phyloP scores from a whole-genome alignment of 2,113 vertebrate genomes.

The Delphinus delphis region DNA sequence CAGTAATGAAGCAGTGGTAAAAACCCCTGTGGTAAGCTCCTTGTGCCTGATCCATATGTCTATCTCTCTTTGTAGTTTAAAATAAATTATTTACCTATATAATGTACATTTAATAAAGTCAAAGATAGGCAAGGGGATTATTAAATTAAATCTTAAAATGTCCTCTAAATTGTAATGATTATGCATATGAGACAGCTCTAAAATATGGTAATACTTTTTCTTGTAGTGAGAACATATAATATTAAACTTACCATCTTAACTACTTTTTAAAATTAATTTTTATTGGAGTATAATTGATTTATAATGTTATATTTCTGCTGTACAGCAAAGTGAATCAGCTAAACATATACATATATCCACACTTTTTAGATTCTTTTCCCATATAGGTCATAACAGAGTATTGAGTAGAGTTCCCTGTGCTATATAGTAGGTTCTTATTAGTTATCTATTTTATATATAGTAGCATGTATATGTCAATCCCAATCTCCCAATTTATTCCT shows the following conservation, averaged over 20 bases:
- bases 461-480: no score
- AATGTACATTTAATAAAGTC: neutral
- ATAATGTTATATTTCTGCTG: no score
- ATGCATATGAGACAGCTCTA: neutral
- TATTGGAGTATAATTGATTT: no score
- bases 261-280: neutral
- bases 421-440: no score
- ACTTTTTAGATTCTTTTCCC: no score
- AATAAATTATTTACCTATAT: neutral
- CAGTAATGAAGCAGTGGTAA: neutral
- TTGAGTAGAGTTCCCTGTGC: no score
- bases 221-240: neutral
- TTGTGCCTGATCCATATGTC: neutral
- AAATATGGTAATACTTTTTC: neutral
- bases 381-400: no score
- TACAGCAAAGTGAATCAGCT: no score
- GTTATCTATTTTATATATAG: no score
- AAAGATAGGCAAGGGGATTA: neutral
- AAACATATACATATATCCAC: no score
- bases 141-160: neutral
- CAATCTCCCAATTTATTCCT: no score
- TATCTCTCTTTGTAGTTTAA: neutral
- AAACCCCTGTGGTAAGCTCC: neutral
- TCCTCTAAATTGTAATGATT: neutral
- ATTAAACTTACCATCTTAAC: neutral